Evolutionary conservation across 2,113 vertebrate genomes (phyloP).

Genomic region (Felis chaus): DNA sequence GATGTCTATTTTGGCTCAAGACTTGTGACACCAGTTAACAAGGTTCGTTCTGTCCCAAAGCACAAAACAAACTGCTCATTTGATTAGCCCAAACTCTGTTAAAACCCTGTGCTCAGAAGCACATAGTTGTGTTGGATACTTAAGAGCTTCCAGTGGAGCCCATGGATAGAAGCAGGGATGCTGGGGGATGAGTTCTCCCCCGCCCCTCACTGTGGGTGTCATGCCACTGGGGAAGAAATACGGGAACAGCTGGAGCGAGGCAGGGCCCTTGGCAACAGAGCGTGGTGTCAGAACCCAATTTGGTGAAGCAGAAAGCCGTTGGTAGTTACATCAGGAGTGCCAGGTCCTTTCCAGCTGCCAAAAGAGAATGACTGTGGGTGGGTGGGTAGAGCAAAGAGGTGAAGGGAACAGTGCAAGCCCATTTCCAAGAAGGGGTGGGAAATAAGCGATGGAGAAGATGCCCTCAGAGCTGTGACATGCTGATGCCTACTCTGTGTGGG

Average conservation of each 20-base stretch:
- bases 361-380: not conserved
- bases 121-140: not conserved
- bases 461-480: not conserved
- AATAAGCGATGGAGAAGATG: not conserved
- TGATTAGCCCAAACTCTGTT: not conserved
- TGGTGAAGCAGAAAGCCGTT: not conserved
- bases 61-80: not conserved
- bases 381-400: not conserved
- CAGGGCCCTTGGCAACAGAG: slow-evolving; percentile 30
- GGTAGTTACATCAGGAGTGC: not conserved
- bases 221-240: not conserved
- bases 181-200: not conserved
- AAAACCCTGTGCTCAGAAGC: not conserved
- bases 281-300: slow-evolving; percentile 30
- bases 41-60: not conserved
- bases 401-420: not conserved
- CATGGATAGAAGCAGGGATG: not conserved
- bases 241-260: slow-evolving; percentile 55
- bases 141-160: not conserved
- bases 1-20: not conserved
- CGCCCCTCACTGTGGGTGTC: not conserved
- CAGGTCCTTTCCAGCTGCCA: slow-evolving; percentile 26
- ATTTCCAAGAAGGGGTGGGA: not conserved
- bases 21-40: not conserved
- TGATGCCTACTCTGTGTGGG: not conserved